phyloP scores from a whole-genome alignment of 2,888 invertebrate genomes.

The Ophioninae sp. region DNA sequence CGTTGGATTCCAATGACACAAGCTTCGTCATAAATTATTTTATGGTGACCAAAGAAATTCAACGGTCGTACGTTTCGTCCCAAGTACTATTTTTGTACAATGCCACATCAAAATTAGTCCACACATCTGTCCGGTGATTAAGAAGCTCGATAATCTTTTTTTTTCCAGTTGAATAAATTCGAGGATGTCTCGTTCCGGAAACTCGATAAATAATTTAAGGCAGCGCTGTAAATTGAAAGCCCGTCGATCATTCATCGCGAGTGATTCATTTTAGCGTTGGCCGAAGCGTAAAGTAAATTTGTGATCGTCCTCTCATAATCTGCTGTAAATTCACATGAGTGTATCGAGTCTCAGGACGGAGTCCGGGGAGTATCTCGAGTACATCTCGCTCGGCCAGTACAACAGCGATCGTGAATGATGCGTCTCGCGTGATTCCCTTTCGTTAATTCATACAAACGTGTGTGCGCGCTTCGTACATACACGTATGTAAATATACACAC shows the following conservation, averaged over 20 bases:
- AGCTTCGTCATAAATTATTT: too few species aligned
- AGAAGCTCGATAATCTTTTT: slow-evolving; percentile 7
- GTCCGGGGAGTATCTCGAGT: slow-evolving; percentile 36
- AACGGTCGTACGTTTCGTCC: neutral
- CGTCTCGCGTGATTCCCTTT: slow-evolving; percentile 64
- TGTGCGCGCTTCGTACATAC: neutral
- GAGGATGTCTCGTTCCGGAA: slow-evolving; percentile 24
- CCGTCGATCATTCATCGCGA: slow-evolving; percentile 26
- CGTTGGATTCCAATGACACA: too few species aligned
- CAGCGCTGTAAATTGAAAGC: slow-evolving; percentile 15
- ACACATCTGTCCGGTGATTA: slow-evolving; percentile 21
- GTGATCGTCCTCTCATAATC: slow-evolving; percentile 43
- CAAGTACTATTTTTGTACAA: neutral
- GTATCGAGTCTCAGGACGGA: slow-evolving; percentile 43
- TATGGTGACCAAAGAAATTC: neutral
- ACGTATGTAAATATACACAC: neutral
- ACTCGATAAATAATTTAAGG: slow-evolving; percentile 30
- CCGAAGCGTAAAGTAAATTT: slow-evolving; percentile 32
- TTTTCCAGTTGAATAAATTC: slow-evolving; percentile 1
- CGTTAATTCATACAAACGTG: slow-evolving; percentile 57
- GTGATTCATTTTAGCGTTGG: slow-evolving; percentile 37
- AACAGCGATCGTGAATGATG: slow-evolving; percentile 55
- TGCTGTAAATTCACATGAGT: slow-evolving; percentile 40
- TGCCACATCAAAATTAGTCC: neutral
- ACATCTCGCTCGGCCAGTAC: slow-evolving; percentile 45